Base-by-base conservation (phyloP, 2,888 invertebrate species). In the Rhingia rostrata region DNA sequence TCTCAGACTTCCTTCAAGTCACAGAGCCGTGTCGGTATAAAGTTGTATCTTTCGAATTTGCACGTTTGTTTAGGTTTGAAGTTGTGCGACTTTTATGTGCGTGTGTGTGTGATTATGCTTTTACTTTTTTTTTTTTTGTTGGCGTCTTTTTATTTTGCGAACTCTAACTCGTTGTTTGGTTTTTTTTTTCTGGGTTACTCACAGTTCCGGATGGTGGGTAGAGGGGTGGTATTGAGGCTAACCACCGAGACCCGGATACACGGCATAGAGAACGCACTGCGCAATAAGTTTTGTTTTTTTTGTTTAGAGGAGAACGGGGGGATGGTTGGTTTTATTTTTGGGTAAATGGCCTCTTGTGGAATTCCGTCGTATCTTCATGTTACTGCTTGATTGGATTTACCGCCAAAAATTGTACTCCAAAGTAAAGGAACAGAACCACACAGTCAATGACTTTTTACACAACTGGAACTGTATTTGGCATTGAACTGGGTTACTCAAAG, bases 321-420 rank as follows among this genome's bases (percentile, higher is more conserved):
- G 22, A 22, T 22, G 22, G 22, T 22, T 22, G 22, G 22, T 22
- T 22, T 22, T 22, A 22, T 22, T 22, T 43, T 73, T 73, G 73
- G 83, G 83, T 83, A 83, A 78, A 83, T 83, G 83, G 72, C 83
- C 83, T 78, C 72, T 83, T 83, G 67, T 60, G 83, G 83, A 73
- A 67, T 69, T 74, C 64, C 56, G 53, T 41, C 33, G 61, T 35
- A 30, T 58, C 41, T 41, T 32, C 51, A 58, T 33, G 58, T 41
- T 54, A 14, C 12, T 69, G 35, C 6, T 41, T 56, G 75, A 10
- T 72, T 82, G 43, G 63, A 56, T 83, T 83, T 83, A 78, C 83
- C 83, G 83, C 78, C 83, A 83, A 73, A 78, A 64, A 33, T 7
- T 41, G 67, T 74, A 49, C 43, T 14, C 22, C 22, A 63, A 72